Evolutionary conservation across 1,140 invertebrate genomes (phyloP), one percentile per base, ranked within the genome.

Genomic region (Monochamus saltuarius): DNA sequence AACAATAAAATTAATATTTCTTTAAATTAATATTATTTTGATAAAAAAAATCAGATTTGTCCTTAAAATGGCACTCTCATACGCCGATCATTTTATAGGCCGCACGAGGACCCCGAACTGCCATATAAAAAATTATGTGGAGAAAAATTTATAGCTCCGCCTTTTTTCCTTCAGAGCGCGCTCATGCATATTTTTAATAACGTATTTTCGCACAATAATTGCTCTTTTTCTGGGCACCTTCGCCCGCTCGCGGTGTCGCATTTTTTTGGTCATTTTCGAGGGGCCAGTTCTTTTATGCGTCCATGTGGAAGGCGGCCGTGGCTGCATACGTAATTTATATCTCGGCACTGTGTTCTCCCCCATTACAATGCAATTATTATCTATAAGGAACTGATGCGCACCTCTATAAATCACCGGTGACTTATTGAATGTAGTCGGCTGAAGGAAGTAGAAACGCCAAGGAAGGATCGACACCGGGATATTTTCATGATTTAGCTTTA

Each of bases 341-440:
- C 36, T 35, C 52, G 34, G 45, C 47, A 61, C 51, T 47, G 60
- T 14, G 16, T 29, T 47, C 45, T 47, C 45, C 45, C 45, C 62
- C 59, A 67, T 69, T 69, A 69, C 67, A 69, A 67, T 69, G 65
- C 67, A 69, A 67, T 69, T 69, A 69, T 69, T 69, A 64, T 69
- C 64, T 65, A 56, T 69, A 61, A 64, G 62, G 61, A 57, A 66
- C 55, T 60, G 55, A 59, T 60, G 57, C 59, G 51, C 53, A 42
- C 37, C 45, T 42, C 58, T 47, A 69, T 69, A 69, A 69, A 67
- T 69, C 65, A 69, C 67, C 46, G 10, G 61, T 65, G 67, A 69
- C 59, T 69, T 66, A 69, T 65, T 67, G 65, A 66, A 69, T 58
- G 61, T 56, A 62, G 60, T 62, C 17, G 19, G 45, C 29, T 19